These are phyloP conservation scores for Wiebesia pumilae DNA, from an alignment of 1,140 invertebrate genomes.

Conservation along the genomic window DNA sequence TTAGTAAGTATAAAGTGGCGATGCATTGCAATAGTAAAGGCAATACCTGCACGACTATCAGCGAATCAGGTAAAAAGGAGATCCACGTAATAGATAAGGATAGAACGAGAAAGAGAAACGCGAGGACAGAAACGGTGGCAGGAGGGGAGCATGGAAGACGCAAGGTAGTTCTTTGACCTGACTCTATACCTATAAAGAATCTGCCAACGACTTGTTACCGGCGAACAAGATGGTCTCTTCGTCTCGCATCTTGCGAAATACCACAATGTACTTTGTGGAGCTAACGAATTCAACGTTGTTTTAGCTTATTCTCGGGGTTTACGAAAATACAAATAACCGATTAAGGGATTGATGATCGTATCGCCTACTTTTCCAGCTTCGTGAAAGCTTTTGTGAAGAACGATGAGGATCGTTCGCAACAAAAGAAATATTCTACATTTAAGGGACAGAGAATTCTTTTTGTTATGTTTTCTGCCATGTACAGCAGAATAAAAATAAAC, in stretches of 20 bases:
- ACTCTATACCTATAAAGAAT: slow-evolving; percentile 7
- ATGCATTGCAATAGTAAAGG: background rate
- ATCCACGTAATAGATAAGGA: slow-evolving; percentile 46
- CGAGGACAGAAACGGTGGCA: slow-evolving; percentile 59
- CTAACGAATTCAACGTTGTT: background rate
- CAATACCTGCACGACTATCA: background rate
- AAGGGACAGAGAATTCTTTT: too few species aligned
- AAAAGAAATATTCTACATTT: too few species aligned
- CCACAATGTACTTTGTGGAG: background rate
- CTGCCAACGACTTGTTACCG: background rate
- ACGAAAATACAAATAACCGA: background rate
- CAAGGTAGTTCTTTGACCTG: slow-evolving; percentile 74
- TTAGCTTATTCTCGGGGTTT: background rate
- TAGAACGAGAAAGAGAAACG: slow-evolving; percentile 55
- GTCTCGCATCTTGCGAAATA: background rate
- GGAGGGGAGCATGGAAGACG: slow-evolving; percentile 56
- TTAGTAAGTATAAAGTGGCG: background rate
- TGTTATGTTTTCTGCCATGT: too few species aligned
- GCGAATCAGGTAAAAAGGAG: slow-evolving; percentile 24
- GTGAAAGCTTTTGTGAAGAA: too few species aligned
- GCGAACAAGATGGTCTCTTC: background rate
- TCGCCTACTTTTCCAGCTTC: too few species aligned
- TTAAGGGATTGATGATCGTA: background rate
- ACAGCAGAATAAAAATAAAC: too few species aligned
- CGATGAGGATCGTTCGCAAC: too few species aligned